Evolutionary conservation across 2,113 vertebrate species (phyloP).

Genomic region (Chaetodon auriga): DNA sequence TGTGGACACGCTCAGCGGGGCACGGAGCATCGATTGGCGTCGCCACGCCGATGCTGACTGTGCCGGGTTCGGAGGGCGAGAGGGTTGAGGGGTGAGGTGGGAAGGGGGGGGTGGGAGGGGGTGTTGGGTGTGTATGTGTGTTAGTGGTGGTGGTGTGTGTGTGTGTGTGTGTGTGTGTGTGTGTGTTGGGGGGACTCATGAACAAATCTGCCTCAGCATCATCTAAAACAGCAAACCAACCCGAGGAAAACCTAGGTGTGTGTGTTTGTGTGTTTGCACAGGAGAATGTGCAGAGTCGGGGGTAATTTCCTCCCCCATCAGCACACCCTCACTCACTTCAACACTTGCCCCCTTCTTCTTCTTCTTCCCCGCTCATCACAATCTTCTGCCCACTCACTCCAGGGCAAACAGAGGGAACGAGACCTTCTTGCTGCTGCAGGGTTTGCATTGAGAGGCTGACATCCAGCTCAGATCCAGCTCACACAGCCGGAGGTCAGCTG

Average conservation of each 20-base stretch:
- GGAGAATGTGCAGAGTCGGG: slow-evolving; percentile 80
- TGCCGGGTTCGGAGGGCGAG: slow-evolving; percentile 79
- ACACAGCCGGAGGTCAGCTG: slow-evolving; percentile 44
- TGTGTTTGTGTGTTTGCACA: slow-evolving; percentile 54
- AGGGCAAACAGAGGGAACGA: slow-evolving; percentile 36
- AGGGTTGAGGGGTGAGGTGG: slow-evolving; percentile 23
- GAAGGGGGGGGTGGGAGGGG: slow-evolving; percentile 49
- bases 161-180: neutral
- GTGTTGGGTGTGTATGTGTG: slow-evolving; percentile 41
- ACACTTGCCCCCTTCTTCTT: slow-evolving; percentile 50
- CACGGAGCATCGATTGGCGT: slow-evolving; percentile 87
- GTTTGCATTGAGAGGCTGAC: slow-evolving; percentile 33
- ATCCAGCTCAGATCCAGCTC: slow-evolving; percentile 49
- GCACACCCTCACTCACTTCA: slow-evolving; percentile 69
- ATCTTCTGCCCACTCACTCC: slow-evolving; percentile 73
- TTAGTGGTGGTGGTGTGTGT: neutral
- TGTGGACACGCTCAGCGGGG: slow-evolving; percentile 86
- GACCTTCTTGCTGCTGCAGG: slow-evolving; percentile 28
- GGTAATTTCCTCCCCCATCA: slow-evolving; percentile 82
- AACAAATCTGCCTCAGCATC: slow-evolving; percentile 82
- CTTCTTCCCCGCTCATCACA: slow-evolving; percentile 65
- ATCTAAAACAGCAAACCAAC: slow-evolving; percentile 74
- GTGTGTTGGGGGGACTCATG: slow-evolving; percentile 10
- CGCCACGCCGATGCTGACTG: slow-evolving; percentile 84
- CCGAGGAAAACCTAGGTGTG: slow-evolving; percentile 46